These are phyloP conservation scores for Trogon melanurus DNA, from an alignment of 2,113 vertebrate genomes.

Conservation along the genomic window DNA sequence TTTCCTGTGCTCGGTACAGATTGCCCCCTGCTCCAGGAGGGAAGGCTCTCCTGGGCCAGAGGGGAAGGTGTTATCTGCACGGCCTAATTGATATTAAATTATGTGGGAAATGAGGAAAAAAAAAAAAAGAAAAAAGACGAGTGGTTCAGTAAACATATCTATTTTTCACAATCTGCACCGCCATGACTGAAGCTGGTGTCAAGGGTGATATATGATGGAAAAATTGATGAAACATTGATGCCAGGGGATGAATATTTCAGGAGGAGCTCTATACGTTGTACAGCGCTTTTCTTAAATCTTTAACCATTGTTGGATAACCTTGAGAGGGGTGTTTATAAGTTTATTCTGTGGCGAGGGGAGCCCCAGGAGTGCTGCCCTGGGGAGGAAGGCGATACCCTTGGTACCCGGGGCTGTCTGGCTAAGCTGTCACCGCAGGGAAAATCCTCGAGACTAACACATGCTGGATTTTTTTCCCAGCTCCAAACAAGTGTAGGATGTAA, in stretches of 20 bases:
- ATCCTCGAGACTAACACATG: not conserved
- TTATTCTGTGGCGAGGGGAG: not conserved
- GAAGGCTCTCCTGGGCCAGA: not conserved
- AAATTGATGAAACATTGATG: slow-evolving; percentile 60
- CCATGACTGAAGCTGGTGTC: slow-evolving; percentile 12
- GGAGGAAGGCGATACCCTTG: rapidly evolving
- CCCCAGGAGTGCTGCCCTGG: not conserved
- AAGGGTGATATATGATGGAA: slow-evolving; percentile 38
- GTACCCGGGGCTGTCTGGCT: not conserved
- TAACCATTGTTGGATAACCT: slow-evolving; percentile 29
- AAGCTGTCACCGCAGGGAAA: not conserved
- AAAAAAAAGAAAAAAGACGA: not conserved
- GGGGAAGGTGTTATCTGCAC: not conserved
- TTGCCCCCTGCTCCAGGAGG: rapidly evolving
- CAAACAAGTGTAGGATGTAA: not conserved
- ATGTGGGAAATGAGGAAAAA: not conserved
- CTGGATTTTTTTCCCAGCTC: not conserved
- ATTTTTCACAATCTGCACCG: slow-evolving; percentile 4
- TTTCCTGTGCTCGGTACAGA: rapidly evolving
- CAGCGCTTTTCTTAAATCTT: slow-evolving; percentile 27
- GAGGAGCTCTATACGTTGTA: slow-evolving; percentile 5
- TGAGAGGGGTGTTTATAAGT: slow-evolving; percentile 11
- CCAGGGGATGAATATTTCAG: slow-evolving; percentile 60
- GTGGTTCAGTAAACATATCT: not conserved
- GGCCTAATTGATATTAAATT: slow-evolving; percentile 28